phyloP scores from a whole-genome alignment of 2,888 invertebrate genomes.

The Torymus texanus region DNA sequence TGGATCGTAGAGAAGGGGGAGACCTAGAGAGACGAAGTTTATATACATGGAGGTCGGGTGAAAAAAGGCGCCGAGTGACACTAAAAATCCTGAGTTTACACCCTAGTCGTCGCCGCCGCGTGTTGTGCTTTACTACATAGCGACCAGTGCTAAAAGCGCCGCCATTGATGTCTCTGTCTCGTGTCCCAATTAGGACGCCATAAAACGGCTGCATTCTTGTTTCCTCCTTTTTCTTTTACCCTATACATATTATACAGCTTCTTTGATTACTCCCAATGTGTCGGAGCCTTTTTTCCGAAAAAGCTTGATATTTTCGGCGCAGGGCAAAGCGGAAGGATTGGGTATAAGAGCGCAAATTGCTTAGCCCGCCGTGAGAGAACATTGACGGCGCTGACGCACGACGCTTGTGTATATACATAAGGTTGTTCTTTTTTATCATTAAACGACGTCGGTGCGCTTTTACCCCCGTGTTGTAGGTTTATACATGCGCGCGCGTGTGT shows the following conservation, averaged over 20 bases:
- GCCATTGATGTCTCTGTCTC: slow-evolving; percentile 74
- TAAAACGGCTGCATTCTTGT: slow-evolving; percentile 63
- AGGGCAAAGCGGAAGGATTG: slow-evolving; percentile 18
- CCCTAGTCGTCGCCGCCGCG: slow-evolving; percentile 58
- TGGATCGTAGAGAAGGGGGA: background rate
- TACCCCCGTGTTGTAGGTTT: background rate
- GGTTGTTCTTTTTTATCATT: slow-evolving; percentile 6
- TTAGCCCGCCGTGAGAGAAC: background rate
- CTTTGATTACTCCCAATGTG: background rate
- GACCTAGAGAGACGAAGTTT: slow-evolving; percentile 35
- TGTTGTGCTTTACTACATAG: background rate
- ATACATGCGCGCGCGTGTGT: no score
- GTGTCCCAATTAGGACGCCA: slow-evolving; percentile 72
- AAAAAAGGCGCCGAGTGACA: slow-evolving; percentile 67
- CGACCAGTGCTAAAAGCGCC: slow-evolving; percentile 61
- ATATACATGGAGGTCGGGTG: no score
- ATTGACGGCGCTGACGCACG: background rate
- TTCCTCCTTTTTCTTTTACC: slow-evolving; percentile 3
- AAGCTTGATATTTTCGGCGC: slow-evolving; percentile 22
- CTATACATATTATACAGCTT: background rate
- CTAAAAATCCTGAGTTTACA: slow-evolving; percentile 73
- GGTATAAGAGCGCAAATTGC: slow-evolving; percentile 29
- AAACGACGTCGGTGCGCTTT: no score
- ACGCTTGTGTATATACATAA: background rate
- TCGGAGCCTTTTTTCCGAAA: slow-evolving; percentile 12